Percentiles rank a stretch among this genome's conserved stretches.
Conservation (phyloP, 2,888 invertebrate species). For the Pyrocoelia pectoralis region DNA sequence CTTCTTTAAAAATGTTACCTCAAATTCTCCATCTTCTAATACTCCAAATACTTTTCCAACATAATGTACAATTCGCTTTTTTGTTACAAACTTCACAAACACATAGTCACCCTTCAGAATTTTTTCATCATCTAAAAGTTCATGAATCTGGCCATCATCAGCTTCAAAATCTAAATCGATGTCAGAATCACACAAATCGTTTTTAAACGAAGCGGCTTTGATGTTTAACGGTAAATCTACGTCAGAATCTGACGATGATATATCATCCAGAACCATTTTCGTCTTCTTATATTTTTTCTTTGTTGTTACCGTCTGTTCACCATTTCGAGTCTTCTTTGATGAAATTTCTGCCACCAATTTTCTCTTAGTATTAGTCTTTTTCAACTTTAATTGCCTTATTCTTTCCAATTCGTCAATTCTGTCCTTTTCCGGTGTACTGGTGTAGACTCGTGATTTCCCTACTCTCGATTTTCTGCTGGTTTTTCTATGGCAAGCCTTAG, state of each 20-base stretch:
- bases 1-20: conserved; percentile 6
- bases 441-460: background rate
- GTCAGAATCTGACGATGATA: background rate
- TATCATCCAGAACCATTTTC: conserved; percentile 5
- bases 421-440: background rate
- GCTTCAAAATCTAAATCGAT: conserved; percentile 16
- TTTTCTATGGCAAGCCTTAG: background rate
- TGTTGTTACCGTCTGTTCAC: background rate
- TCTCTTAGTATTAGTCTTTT: background rate
- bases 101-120: conserved; percentile 4
- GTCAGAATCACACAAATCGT: conserved; percentile 15
- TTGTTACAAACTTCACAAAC: background rate
- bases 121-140: conserved; percentile 15
- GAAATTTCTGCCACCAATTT: conserved; percentile 2
- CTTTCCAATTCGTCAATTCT: background rate
- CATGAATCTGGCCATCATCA: conserved; percentile 16
- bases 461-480: background rate
- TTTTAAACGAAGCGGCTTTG: conserved; percentile 5
- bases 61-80: conserved; percentile 7
- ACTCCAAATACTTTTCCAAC: conserved; percentile 12
- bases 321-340: conserved; percentile 2
- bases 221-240: conserved; percentile 12
- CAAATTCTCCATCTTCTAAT: conserved; percentile 11
- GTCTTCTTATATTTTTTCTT: background rate
- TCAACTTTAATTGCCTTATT: background rate